Percentiles rank a stretch among this genome's conserved stretches.
Evolutionary conservation across 1,140 invertebrate genomes (phyloP).

Genomic region (Neodiprion fabricii): DNA sequence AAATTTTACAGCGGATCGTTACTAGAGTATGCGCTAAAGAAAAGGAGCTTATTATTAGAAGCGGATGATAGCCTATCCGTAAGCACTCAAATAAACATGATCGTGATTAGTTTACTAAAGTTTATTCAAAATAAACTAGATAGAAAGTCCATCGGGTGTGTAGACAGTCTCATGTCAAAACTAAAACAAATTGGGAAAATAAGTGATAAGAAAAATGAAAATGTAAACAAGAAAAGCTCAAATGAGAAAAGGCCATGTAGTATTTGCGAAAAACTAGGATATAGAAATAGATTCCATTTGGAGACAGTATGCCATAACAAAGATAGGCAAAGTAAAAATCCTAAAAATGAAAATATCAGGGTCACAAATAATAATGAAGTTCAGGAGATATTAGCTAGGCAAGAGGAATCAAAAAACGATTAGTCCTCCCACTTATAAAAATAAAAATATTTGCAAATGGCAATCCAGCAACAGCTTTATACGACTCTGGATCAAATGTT

Average conservation of each 20-base stretch:
- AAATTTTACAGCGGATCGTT: constrained; percentile 22
- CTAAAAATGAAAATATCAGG: constrained; percentile 24
- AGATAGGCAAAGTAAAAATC: constrained; percentile 6
- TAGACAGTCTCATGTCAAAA: constrained; percentile 19
- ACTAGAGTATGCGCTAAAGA: constrained; percentile 24
- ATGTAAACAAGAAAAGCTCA: background rate
- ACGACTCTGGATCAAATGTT: constrained; percentile 33
- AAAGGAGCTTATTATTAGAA: background rate
- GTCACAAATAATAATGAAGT: constrained; percentile 27
- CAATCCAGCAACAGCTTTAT: constrained; percentile 19
- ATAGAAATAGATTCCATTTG: constrained; percentile 23
- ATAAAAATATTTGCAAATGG: constrained; percentile 25
- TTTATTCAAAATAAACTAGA: too few species aligned
- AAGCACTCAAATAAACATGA: too few species aligned
- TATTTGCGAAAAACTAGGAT: constrained; percentile 22
- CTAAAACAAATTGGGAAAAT: constrained; percentile 20
- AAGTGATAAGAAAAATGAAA: constrained; percentile 6
- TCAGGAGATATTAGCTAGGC: constrained; percentile 15
- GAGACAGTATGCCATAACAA: constrained; percentile 24
- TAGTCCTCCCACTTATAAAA: constrained; percentile 29
- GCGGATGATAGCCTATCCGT: too few species aligned
- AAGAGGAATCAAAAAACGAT: constrained; percentile 30
- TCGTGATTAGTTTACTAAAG: too few species aligned
- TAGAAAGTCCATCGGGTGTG: constrained; percentile 7
- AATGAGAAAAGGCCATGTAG: constrained; percentile 19